A percentile compares a stretch with the other conserved stretches of the same genome.
Evolutionary conservation across 2,888 invertebrate species (phyloP).

Genomic region (Standfussiana lucernea): DNA sequence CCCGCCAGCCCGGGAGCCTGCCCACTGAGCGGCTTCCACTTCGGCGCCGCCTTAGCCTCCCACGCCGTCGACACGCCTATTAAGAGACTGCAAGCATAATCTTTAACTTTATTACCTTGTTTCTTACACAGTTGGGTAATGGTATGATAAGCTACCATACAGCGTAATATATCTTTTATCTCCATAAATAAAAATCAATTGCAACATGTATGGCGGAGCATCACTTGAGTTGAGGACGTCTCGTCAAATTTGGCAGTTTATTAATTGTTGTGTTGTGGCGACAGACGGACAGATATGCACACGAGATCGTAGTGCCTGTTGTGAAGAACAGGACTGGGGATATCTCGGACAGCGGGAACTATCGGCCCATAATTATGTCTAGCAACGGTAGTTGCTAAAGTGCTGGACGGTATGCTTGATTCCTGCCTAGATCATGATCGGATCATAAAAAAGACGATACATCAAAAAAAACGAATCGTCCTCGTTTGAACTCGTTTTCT

Average conservation of each 20-base stretch:
- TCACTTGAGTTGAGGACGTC: too few species aligned
- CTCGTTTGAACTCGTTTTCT: too few species aligned
- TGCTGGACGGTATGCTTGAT: conserved; percentile 1
- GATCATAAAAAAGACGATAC: too few species aligned
- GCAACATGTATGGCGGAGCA: too few species aligned
- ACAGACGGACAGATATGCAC: too few species aligned
- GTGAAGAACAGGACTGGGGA: not conserved
- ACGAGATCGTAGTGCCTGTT: not conserved
- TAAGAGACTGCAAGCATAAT: conserved; percentile 22
- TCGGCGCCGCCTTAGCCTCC: not conserved
- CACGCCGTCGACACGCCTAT: conserved; percentile 48
- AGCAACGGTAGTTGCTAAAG: not conserved
- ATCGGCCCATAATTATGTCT: not conserved
- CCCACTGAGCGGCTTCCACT: not conserved
- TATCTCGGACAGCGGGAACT: not conserved
- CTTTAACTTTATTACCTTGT: not conserved
- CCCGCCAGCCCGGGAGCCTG: conserved; percentile 38
- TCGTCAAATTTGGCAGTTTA: too few species aligned
- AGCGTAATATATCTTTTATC: too few species aligned
- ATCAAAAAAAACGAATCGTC: too few species aligned
- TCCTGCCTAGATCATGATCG: not conserved
- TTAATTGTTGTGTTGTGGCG: too few species aligned
- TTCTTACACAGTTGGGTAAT: not conserved
- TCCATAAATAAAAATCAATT: too few species aligned
- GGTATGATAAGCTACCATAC: not conserved